phyloP scores from a whole-genome alignment of 2,888 invertebrate genomes.

The Melieria omissa region DNA sequence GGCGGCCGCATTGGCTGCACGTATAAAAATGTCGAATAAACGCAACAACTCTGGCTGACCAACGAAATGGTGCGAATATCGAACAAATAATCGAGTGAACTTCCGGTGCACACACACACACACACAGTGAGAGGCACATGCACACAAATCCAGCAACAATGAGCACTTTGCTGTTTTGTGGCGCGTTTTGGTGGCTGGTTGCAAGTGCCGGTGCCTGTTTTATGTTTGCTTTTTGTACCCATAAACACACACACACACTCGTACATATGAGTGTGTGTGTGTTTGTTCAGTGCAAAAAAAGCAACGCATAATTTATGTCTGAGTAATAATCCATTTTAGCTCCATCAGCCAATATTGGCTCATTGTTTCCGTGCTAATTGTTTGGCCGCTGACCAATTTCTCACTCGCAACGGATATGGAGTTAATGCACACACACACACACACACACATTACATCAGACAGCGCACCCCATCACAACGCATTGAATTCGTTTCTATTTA shows the following conservation, averaged over 20 bases:
- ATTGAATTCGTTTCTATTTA: no score
- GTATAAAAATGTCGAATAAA: no score
- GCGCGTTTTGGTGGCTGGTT: neutral
- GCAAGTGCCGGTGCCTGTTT: neutral
- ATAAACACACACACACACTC: neutral
- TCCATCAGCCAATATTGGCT: conserved; percentile 65
- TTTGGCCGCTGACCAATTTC: conserved; percentile 63
- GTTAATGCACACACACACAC: conserved; percentile 20
- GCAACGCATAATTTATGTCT: conserved; percentile 60
- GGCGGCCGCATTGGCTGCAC: no score
- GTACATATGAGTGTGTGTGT: conserved; percentile 2
- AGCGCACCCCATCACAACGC: no score
- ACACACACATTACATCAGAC: neutral
- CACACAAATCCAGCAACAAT: conserved; percentile 8
- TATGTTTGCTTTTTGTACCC: neutral
- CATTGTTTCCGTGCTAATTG: conserved; percentile 68
- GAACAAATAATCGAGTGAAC: conserved; percentile 61
- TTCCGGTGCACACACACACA: conserved; percentile 51
- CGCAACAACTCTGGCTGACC: conserved; percentile 9
- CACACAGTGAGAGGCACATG: conserved; percentile 8
- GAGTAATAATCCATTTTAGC: conserved; percentile 66
- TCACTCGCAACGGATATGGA: conserved; percentile 29
- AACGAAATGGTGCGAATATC: conserved; percentile 38
- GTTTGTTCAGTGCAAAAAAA: conserved; percentile 18
- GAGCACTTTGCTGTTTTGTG: neutral